Percentiles rank a stretch among this genome's conserved stretches.
phyloP scores from a whole-genome alignment of 1,140 invertebrate species.

The Adoxophyes honmai region DNA sequence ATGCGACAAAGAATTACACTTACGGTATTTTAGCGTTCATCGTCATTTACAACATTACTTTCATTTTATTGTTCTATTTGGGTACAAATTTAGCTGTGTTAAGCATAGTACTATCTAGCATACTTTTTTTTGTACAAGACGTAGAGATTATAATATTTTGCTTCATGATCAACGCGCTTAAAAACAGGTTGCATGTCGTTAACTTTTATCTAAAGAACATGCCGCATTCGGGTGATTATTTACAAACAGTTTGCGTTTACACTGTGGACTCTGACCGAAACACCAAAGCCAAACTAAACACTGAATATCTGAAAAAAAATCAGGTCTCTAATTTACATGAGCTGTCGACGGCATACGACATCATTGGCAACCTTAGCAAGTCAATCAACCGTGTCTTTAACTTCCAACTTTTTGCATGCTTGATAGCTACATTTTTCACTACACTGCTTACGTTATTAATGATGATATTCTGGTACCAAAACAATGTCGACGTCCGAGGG shows the following conservation, averaged over 20 bases:
- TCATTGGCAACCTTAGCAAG: conserved; percentile 36
- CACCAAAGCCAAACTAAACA: conserved; percentile 17
- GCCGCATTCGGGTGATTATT: conserved; percentile 23
- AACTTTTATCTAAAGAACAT: conserved; percentile 37
- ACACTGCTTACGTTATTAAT: too few species aligned
- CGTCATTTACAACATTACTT: too few species aligned
- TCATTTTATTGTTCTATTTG: too few species aligned
- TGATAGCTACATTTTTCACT: conserved; percentile 45
- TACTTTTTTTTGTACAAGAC: conserved; percentile 39
- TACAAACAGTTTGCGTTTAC: conserved; percentile 19
- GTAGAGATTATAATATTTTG: conserved; percentile 41
- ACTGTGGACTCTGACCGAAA: conserved; percentile 18
- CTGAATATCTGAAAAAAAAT: conserved; percentile 33
- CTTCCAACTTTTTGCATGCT: conserved; percentile 47
- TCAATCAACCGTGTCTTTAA: conserved; percentile 46
- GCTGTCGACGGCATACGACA: conserved; percentile 35
- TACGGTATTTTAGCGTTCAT: too few species aligned
- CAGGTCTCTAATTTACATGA: conserved; percentile 34
- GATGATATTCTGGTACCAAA: too few species aligned
- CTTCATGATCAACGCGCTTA: conserved; percentile 36
- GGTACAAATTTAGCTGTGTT: too few species aligned
- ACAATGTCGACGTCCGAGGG: too few species aligned
- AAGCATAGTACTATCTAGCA: conserved; percentile 27
- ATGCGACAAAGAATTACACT: too few species aligned
- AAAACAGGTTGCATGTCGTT: conserved; percentile 33